These are phyloP conservation scores for Onchidella celtica DNA, from an alignment of 2,888 invertebrate genomes.

Conservation along the genomic window DNA sequence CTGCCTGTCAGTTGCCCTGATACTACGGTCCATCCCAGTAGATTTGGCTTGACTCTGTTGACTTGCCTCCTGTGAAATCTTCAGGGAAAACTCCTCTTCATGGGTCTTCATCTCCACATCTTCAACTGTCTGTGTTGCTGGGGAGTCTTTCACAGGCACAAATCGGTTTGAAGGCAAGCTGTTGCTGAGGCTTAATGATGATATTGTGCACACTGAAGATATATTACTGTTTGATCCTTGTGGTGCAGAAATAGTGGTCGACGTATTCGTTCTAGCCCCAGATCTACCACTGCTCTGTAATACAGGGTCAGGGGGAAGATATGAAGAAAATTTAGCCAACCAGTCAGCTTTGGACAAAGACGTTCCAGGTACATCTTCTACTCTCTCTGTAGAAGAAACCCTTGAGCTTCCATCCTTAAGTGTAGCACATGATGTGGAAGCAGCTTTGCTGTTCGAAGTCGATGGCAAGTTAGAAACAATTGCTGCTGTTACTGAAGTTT, in stretches of 20 bases:
- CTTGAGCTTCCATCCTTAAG: background rate
- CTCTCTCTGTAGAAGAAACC: background rate
- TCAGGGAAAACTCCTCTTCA: background rate
- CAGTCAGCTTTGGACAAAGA: conserved; percentile 41
- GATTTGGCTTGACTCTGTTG: background rate
- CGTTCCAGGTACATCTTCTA: background rate
- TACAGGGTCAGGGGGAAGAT: conserved; percentile 20
- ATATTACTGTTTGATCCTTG: background rate
- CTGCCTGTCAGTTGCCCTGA: background rate
- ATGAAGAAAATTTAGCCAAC: conserved; percentile 47
- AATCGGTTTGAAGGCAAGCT: background rate
- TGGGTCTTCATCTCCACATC: background rate
- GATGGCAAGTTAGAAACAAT: background rate
- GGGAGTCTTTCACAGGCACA: conserved; percentile 6
- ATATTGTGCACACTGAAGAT: background rate
- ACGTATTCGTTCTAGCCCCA: background rate
- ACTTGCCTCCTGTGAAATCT: background rate
- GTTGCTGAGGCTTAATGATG: background rate
- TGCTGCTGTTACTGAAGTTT: background rate
- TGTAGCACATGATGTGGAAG: background rate
- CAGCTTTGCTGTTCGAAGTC: background rate
- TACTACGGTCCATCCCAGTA: background rate
- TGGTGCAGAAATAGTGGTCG: background rate
- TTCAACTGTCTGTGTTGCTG: background rate
- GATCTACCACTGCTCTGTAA: background rate